A percentile compares a stretch with the other conserved stretches of the same genome.
Conservation (phyloP, 1,140 invertebrate species). For the Limonius californicus region DNA sequence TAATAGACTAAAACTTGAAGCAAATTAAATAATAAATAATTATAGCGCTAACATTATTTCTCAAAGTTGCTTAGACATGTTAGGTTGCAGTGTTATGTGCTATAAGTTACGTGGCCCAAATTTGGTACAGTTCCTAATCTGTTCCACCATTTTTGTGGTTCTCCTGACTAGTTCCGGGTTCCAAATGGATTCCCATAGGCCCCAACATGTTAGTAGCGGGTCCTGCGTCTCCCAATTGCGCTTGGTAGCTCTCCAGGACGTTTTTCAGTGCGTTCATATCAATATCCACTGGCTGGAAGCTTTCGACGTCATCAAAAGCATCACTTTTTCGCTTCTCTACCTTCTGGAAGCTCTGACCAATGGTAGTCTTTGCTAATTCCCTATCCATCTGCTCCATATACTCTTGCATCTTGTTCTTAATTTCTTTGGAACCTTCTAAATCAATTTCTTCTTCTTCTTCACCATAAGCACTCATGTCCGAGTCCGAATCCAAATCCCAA, state of each 20-base stretch:
- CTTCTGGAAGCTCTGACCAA: slow-evolving; percentile 73
- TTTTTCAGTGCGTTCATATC: slow-evolving; percentile 75
- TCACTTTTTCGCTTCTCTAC: slow-evolving; percentile 31
- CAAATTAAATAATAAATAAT: too few relatives aligned
- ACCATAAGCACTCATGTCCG: slow-evolving; percentile 76
- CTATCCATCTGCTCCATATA: slow-evolving; percentile 72
- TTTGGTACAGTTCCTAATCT: background rate
- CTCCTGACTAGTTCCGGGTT: slow-evolving; percentile 16
- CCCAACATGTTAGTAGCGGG: slow-evolving; percentile 81
- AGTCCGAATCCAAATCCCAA: slow-evolving; percentile 68
- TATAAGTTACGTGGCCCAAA: too few relatives aligned
- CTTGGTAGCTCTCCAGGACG: slow-evolving; percentile 76
- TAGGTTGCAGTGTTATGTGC: too few relatives aligned
- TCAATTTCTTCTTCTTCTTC: slow-evolving; percentile 57
- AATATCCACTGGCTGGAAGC: slow-evolving; percentile 70
- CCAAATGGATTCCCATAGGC: slow-evolving; percentile 59
- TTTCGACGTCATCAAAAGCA: slow-evolving; percentile 65
- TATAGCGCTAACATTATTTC: too few relatives aligned
- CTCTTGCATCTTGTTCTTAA: slow-evolving; percentile 53
- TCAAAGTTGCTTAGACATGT: too few relatives aligned
- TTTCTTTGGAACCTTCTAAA: slow-evolving; percentile 47
- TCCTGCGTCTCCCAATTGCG: slow-evolving; percentile 79
- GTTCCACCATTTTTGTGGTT: background rate
- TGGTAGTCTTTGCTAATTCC: slow-evolving; percentile 66
- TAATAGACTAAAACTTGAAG: too few relatives aligned